A percentile compares a stretch with the other conserved stretches of the same genome.
phyloP scores from a whole-genome alignment of 2,888 invertebrate genomes.

The Lasius fuliginosus region DNA sequence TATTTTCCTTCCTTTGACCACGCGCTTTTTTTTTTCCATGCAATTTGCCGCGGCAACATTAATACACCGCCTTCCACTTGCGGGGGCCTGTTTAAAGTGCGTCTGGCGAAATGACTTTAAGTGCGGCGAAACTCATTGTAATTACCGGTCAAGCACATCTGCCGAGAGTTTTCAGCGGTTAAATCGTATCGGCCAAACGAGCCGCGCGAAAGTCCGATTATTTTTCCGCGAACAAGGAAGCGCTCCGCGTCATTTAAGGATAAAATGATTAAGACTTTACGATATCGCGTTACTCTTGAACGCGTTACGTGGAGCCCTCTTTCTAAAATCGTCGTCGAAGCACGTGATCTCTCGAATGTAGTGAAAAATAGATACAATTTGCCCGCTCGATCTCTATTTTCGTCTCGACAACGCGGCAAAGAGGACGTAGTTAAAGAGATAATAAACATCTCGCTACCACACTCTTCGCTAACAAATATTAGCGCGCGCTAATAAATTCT shows the following conservation, averaged over 20 bases:
- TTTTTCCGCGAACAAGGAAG: slow-evolving; percentile 7
- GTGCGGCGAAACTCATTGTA: slow-evolving; percentile 49
- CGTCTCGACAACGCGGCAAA: not conserved
- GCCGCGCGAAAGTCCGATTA: slow-evolving; percentile 6
- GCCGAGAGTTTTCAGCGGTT: slow-evolving; percentile 28
- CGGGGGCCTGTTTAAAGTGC: slow-evolving; percentile 58
- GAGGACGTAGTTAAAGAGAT: not conserved
- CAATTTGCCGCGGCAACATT: slow-evolving; percentile 69
- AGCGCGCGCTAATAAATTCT: slow-evolving; percentile 21
- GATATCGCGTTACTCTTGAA: not conserved
- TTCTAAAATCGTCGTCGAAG: not conserved
- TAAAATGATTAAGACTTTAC: not conserved
- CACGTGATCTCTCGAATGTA: not conserved
- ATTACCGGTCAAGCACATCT: slow-evolving; percentile 52
- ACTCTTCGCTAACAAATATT: slow-evolving; percentile 11
- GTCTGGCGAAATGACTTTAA: slow-evolving; percentile 56
- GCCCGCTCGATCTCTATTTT: not conserved
- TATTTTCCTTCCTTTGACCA: slow-evolving; percentile 20
- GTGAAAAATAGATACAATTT: slow-evolving; percentile 16
- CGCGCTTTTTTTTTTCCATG: slow-evolving; percentile 2
- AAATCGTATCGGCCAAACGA: slow-evolving; percentile 16
- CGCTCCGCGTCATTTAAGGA: not conserved
- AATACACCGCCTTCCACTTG: slow-evolving; percentile 59
- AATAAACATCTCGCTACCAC: slow-evolving; percentile 32
- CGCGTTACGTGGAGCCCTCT: not conserved